Conservation (phyloP, 2,113 vertebrate species). For the human (Homo sapiens) region DNA sequence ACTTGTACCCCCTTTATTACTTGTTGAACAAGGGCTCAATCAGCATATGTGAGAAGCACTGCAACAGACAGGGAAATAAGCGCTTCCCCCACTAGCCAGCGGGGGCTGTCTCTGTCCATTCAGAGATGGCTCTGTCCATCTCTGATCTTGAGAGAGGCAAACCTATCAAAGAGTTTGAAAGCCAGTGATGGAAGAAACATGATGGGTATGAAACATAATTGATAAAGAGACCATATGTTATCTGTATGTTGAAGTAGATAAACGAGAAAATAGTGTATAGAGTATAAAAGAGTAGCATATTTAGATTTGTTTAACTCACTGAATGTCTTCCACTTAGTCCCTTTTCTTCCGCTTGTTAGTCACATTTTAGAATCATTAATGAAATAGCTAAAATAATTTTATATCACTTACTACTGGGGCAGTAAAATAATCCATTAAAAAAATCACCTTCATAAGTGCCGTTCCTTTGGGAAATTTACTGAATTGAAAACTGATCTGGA, state of each 20-base stretch:
- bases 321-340: not conserved
- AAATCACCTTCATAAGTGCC: slow-evolving; percentile 32
- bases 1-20: not conserved
- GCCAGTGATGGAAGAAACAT: not conserved
- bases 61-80: not conserved
- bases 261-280: not conserved
- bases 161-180: not conserved
- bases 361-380: slow-evolving; percentile 48
- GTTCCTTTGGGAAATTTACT: slow-evolving; percentile 64
- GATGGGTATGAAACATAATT: not conserved
- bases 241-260: not conserved
- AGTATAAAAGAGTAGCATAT: not conserved
- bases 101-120: not conserved
- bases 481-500: slow-evolving; percentile 55
- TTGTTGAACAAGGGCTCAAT: not conserved
- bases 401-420: not conserved
- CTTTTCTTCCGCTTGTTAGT: slow-evolving; percentile 20
- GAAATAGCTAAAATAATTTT: slow-evolving; percentile 35
- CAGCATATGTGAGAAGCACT: not conserved
- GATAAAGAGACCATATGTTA: not conserved
- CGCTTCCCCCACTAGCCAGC: rapidly evolving
- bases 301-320: not conserved
- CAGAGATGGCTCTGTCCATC: not conserved
- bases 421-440: slow-evolving; percentile 49
- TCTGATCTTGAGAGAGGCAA: not conserved